Conservation (phyloP, 2,797 vertebrate genomes). For the Melanogrammus aeglefinus region DNA sequence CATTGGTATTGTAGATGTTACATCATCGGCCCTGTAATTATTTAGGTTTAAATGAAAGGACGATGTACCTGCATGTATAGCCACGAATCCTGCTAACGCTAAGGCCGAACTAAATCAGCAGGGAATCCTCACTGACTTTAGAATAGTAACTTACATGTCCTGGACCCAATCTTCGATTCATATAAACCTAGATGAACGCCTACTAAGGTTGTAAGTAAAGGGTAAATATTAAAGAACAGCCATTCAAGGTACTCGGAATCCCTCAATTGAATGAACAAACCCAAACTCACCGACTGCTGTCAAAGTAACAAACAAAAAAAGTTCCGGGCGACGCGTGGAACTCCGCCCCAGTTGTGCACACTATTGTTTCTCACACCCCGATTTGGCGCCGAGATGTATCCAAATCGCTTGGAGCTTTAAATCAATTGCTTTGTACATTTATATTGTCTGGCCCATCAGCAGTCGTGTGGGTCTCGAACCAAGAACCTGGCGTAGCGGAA, state of each 20-base stretch:
- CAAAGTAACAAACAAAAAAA: constrained; percentile 26
- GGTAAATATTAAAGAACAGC: neutral
- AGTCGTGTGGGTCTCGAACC: neutral
- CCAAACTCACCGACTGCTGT: constrained; percentile 58
- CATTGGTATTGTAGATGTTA: neutral
- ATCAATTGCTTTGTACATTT: neutral
- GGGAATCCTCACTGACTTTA: neutral
- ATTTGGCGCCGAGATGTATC: constrained; percentile 33
- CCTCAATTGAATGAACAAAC: constrained; percentile 22
- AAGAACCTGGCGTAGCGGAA: neutral
- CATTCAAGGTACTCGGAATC: neutral
- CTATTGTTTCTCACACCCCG: constrained; percentile 13
- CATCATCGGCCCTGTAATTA: neutral
- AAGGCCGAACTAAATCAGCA: neutral
- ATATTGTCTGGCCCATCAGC: neutral
- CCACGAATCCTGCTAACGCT: constrained; percentile 19
- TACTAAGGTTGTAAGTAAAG: neutral
- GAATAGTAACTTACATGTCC: neutral
- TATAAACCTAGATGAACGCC: too few species aligned
- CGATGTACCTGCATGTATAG: neutral
- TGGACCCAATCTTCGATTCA: neutral
- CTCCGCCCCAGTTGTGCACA: constrained; percentile 36
- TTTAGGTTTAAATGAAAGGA: constrained; percentile 16
- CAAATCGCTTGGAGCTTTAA: neutral
- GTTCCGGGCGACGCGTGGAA: constrained; percentile 28